Evolutionary conservation across 1,140 invertebrate genomes (phyloP), one percentile per base, ranked within the genome.

Genomic region (Calliopsis andreniformis): DNA sequence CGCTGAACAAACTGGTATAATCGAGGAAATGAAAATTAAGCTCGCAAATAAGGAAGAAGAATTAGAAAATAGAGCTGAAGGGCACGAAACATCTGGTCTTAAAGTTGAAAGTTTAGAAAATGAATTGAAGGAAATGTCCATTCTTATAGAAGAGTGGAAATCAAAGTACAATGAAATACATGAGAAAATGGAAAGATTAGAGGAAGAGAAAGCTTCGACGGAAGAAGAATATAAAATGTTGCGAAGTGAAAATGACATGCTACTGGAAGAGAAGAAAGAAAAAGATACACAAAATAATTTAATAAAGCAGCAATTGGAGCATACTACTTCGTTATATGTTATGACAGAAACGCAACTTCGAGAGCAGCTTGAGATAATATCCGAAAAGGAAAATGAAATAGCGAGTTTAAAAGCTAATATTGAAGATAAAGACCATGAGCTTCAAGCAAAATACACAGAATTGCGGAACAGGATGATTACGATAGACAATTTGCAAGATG

Each of bases 391-490:
- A 14, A 23, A 83, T 23, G 83, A 89, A 67, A 81, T 90, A 25
- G 7, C 12, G 0, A 28, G 62, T 0, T 64, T 90, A 39, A 83
- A 82, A 25, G 61, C 84, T 59, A 67, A 30, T 0, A 25, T 90
- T 18, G 45, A 72, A 6, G 71, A 92, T 49, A 94, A 93, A 80
- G 92, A 94, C 80, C 87, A 93, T 86, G 93, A 94, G 82, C 92
- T 95, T 72, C 91, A 93, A 47, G 89, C 92, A 0, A 89, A 87
- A 23, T 80, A 86, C 39, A 32, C 49, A 0, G 79, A 85, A 28
- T 63, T 89, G 25, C 82, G 86, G 62, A 82, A 81, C 62, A 79
- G 86, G 30, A 84, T 86, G 78, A 84, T 85, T n/a, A 47, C 42
- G 1, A 86, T 87, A 32, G 85, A 90, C 6, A 81, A 56, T 63